Evolutionary conservation across 2,797 vertebrate species (phyloP), one percentile per base, ranked within the genome.

Genomic region (Hoplostethus mediterraneus): DNA sequence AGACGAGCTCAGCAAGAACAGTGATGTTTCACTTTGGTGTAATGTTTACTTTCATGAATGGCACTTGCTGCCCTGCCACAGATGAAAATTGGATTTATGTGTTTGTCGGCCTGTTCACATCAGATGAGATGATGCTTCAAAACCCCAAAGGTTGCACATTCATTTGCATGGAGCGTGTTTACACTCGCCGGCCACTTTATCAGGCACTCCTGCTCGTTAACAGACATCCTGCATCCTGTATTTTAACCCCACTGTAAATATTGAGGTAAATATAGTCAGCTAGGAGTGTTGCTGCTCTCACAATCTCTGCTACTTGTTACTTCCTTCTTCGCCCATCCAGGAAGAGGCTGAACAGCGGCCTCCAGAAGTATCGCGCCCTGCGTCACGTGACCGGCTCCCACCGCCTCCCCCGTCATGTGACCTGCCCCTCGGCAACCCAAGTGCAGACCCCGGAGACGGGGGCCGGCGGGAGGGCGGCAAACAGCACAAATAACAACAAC

Each of bases 301-400:
- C 7, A 13, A 40, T 28, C 54, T 75, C 30, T 33, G 53, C 21
- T 21, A 21, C 9, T n/a, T 38, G n/a, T 44, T 52, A 53, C 5
- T 2, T 38, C 17, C 38, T 56, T 54, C 65, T 49, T 63, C 4
- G 30, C 4, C 21, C 53, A 16, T 13, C 2, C 44, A 95, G 94
- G 80, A 85, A 76, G 36, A 90, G 92, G 55, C 90, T 94, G 70
- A 91, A 90, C 44, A 86, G 77, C 11, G 66, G 85, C 4, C 66
- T 79, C 33, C 85, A 79, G 76, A 93, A 87, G 81, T 92, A 85
- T 16, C 61, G 49, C 0, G 82, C 90, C 40, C 87, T 93, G 40
- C 57, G 82, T 36, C 79, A 79, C 0, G 3, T 82, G 65, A 90
- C 83, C 0, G 40, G 57, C 66, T 85, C 88, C 59, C 77, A 73